Evolutionary conservation across 2,113 vertebrate species (phyloP).

Genomic region (Micromys minutus): DNA sequence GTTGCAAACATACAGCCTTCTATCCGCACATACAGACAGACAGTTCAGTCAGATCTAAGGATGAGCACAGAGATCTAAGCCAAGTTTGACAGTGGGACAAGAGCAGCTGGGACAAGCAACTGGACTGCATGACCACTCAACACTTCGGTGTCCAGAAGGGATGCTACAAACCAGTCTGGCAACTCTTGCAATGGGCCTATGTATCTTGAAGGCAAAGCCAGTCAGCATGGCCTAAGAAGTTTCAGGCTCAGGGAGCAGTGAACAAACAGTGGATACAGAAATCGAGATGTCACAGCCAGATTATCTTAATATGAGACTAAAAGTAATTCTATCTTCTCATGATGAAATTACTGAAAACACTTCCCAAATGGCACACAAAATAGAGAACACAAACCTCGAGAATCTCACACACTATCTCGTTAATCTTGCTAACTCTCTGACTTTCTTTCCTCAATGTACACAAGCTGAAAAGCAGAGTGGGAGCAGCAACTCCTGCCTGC

Average conservation of each 20-base stretch:
- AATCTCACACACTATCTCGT: background rate
- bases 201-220: background rate
- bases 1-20: background rate
- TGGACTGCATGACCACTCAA: background rate
- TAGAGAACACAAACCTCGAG: background rate
- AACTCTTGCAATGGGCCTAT: accelerated
- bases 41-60: background rate
- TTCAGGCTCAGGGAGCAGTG: background rate
- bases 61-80: background rate
- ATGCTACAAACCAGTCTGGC: background rate
- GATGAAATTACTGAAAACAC: conserved; percentile 2
- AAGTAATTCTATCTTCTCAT: background rate
- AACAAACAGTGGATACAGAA: background rate
- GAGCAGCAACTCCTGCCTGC: accelerated
- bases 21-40: accelerated
- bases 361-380: background rate
- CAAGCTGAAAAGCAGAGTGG: background rate
- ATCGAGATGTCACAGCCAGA: background rate
- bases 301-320: background rate
- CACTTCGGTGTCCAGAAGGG: background rate
- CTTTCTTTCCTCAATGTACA: background rate
- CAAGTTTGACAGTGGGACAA: background rate
- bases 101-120: background rate
- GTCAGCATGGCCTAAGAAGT: background rate
- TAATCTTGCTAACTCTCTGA: background rate